These are phyloP conservation scores for Campoletis sonorensis DNA, from an alignment of 1,140 invertebrate species.

Conservation along the genomic window DNA sequence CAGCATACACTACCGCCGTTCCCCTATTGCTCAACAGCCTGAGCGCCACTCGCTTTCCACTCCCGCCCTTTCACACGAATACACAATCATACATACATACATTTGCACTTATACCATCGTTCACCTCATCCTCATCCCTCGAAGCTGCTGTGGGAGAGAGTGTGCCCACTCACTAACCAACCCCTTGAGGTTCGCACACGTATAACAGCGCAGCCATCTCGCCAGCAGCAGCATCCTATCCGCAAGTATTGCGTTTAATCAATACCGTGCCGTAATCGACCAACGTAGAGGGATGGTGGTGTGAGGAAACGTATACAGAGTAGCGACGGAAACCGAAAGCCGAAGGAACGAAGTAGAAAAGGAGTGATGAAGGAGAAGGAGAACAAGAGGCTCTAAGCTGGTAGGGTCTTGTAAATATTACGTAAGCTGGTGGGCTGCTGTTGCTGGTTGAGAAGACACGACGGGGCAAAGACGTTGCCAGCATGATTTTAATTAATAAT, in stretches of 20 bases:
- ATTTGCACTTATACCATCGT: conserved; percentile 50
- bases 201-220: conserved; percentile 30
- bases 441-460: conserved; percentile 16
- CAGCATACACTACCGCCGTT: conserved; percentile 47
- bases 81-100: neutral
- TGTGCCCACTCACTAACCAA: conserved; percentile 37
- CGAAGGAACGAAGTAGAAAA: conserved; percentile 15
- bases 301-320: conserved; percentile 23
- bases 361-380: neutral
- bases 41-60: conserved; percentile 2
- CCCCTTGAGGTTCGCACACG: conserved; percentile 21
- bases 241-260: conserved; percentile 72
- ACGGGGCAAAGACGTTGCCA: conserved; percentile 37
- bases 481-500: conserved; percentile 56
- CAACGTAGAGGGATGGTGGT: conserved; percentile 31
- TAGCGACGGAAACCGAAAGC: neutral
- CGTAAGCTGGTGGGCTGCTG: conserved; percentile 40
- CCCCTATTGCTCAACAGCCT: conserved; percentile 22
- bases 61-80: neutral
- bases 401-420: conserved; percentile 48
- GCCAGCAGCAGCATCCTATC: conserved; percentile 35
- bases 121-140: conserved; percentile 44
- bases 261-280: conserved; percentile 68
- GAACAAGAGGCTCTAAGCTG: neutral
- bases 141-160: neutral